Base-by-base conservation (phyloP, 2,888 invertebrate species). In the Biston betularia region DNA sequence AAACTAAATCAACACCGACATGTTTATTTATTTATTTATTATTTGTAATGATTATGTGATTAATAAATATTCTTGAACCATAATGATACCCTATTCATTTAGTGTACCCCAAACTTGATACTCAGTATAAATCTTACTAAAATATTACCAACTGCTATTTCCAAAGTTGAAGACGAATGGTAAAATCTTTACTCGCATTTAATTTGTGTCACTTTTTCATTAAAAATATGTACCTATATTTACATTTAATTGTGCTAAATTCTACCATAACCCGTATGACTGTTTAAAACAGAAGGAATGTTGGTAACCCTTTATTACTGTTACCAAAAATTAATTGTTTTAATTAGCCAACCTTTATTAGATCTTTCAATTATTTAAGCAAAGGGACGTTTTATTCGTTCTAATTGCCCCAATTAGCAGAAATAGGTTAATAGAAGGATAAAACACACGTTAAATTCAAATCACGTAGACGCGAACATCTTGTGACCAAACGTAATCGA, bases 341-440 rank as follows among this genome's bases (percentile, higher is more conserved):
- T 67, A 75, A 76, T 78, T 72, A 72, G 65, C 57, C 46, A 63
- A 70, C 72, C 65, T 63, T 72, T 65, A 57, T 40, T 61, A 73
- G 52, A 69, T 65, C 56, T 44, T 75, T 74, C 60, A 63, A 73
- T 76, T 72, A 56, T 59, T 61, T 69, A 64, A 62, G 58, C 60
- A 40, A 72, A 68, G 74, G 62, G 66, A 62, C 66, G 48, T 62
- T 66, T 56, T 66, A 53, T 62, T 45, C 57, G 67, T 72, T 73
- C 74, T 68, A 79, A 77, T 79, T 76, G 70, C 63, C 59, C 48
- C 71, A 76, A 77, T 79, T 78, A 75, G 66, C 65, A 35, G 50
- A 76, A 78, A 81, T 78, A 76, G 77, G 61, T 73, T 68, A 68
- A 60, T 63, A 63, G 42, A 59, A 63, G 60, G 58, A 57, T 72